These are phyloP conservation scores for Crotalus helleri DNA, from an alignment of 2,113 vertebrate genomes.

Conservation along the genomic window DNA sequence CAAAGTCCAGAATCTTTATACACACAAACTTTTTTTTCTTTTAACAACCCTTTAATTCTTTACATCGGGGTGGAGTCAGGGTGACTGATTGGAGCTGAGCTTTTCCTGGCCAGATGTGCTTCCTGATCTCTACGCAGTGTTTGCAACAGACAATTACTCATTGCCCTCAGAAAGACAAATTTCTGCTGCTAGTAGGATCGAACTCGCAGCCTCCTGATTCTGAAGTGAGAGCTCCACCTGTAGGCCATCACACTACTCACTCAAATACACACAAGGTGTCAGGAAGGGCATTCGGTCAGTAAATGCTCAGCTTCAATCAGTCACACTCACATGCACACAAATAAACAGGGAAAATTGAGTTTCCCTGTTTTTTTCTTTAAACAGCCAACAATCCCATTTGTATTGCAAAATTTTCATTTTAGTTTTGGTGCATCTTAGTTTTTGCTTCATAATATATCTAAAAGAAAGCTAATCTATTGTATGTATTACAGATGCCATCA, in stretches of 20 bases:
- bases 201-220: not conserved
- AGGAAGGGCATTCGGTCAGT: not conserved
- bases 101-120: not conserved
- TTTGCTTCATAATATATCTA: not conserved
- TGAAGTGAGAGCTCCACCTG: not conserved
- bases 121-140: not conserved
- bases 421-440: not conserved
- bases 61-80: no score
- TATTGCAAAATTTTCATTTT: not conserved
- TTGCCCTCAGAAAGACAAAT: not conserved
- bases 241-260: not conserved
- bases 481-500: not conserved
- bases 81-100: not conserved
- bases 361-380: not conserved
- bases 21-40: no score
- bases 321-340: not conserved
- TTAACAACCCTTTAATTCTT: no score
- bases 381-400: not conserved
- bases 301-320: not conserved
- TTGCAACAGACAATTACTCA: not conserved
- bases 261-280: not conserved
- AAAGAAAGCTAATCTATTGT: not conserved
- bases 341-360: not conserved
- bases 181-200: not conserved
- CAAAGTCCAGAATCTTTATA: not conserved